Evolutionary conservation across 1,140 invertebrate genomes (phyloP).

Genomic region (Leptoteleia sp.): DNA sequence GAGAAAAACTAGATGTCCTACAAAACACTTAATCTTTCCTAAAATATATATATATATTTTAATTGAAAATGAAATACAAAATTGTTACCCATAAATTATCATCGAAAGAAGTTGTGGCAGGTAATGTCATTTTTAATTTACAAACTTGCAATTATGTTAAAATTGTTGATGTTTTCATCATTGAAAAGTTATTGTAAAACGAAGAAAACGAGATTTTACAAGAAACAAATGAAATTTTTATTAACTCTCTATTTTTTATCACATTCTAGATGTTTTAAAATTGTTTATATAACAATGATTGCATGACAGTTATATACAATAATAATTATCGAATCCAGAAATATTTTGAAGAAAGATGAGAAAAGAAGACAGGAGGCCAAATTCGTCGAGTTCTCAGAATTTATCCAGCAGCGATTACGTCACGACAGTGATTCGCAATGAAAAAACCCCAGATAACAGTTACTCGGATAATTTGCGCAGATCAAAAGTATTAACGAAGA

Average conservation of each 20-base stretch:
- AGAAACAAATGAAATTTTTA: too few species aligned
- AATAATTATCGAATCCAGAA: conserved; percentile 27
- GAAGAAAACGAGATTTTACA: too few species aligned
- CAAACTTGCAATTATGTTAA: too few species aligned
- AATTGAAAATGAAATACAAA: conserved; percentile 19
- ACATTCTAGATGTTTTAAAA: too few species aligned
- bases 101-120: background rate
- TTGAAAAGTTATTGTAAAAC: too few species aligned
- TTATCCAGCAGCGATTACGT: conserved; percentile 24
- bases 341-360: too few species aligned
- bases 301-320: too few species aligned
- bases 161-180: too few species aligned
- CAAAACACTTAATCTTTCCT: background rate
- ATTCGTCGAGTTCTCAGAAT: conserved; percentile 2
- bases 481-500: conserved; percentile 5
- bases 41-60: background rate
- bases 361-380: conserved; percentile 10
- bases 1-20: conserved; percentile 24
- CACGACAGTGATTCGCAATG: conserved; percentile 13
- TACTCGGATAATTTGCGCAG: too few species aligned
- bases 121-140: too few species aligned
- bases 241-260: too few species aligned
- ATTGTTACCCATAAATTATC: background rate
- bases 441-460: conserved; percentile 20
- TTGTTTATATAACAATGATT: too few species aligned